These are phyloP conservation scores for Agraylea sexmaculata DNA, from an alignment of 1,140 invertebrate species.

Conservation along the genomic window DNA sequence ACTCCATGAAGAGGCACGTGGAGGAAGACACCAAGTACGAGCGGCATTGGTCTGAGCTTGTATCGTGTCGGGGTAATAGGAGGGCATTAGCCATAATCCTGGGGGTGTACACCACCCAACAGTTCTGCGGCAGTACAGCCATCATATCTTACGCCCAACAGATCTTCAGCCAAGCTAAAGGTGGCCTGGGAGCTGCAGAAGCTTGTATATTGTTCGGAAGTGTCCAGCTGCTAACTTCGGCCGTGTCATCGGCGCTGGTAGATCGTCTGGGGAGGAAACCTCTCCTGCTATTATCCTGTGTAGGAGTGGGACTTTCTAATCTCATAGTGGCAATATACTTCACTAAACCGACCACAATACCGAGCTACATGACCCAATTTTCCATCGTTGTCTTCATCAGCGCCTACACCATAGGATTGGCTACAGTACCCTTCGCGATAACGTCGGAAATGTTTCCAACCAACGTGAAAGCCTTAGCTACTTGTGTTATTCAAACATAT, in stretches of 20 bases:
- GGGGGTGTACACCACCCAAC: constrained; percentile 58
- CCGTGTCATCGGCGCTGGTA: constrained; percentile 50
- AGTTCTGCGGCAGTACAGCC: constrained; percentile 63
- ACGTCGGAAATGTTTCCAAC: constrained; percentile 64
- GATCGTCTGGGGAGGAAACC: constrained; percentile 59
- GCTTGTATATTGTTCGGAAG: constrained; percentile 53
- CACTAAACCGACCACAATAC: constrained; percentile 32
- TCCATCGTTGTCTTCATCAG: constrained; percentile 59
- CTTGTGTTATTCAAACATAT: constrained; percentile 40
- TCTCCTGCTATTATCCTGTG: constrained; percentile 49
- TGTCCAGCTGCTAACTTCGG: constrained; percentile 53
- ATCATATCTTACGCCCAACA: constrained; percentile 63
- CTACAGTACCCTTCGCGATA: constrained; percentile 58
- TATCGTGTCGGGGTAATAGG: constrained; percentile 44
- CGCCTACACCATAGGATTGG: constrained; percentile 56
- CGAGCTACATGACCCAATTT: constrained; percentile 51
- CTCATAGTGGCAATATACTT: constrained; percentile 50
- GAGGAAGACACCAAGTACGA: constrained; percentile 42
- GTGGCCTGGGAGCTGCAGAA: constrained; percentile 35
- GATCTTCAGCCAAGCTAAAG: constrained; percentile 50
- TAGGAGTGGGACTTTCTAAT: constrained; percentile 41
- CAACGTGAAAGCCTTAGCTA: constrained; percentile 56
- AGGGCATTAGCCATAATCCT: constrained; percentile 52
- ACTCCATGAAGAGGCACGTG: constrained; percentile 45
- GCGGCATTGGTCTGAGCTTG: constrained; percentile 44